A percentile compares a stretch with the other conserved stretches of the same genome.
These are phyloP conservation scores for Philhelius pedissequus DNA, from an alignment of 2,888 invertebrate species.

Conservation along the genomic window DNA sequence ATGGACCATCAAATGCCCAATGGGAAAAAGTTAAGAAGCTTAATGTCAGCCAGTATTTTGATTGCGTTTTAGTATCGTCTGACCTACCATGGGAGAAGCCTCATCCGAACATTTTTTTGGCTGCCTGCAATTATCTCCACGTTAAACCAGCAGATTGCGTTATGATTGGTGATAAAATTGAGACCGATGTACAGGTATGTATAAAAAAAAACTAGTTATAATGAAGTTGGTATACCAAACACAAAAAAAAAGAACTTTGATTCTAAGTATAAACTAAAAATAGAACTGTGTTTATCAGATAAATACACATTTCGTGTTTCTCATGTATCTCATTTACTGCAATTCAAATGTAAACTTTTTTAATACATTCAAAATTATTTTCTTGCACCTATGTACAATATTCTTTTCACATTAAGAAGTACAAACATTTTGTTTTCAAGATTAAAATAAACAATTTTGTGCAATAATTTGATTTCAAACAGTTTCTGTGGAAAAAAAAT, in stretches of 20 bases:
- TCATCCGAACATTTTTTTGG: slow-evolving; percentile 88
- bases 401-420: neutral
- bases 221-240: slow-evolving; percentile 27
- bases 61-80: slow-evolving; percentile 89
- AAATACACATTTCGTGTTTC: slow-evolving; percentile 15
- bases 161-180: slow-evolving; percentile 93
- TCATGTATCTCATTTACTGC: slow-evolving; percentile 11
- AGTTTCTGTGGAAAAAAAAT: slow-evolving; percentile 31
- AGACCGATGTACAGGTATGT: slow-evolving; percentile 88
- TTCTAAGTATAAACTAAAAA: slow-evolving; percentile 46
- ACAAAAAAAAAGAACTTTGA: slow-evolving; percentile 33
- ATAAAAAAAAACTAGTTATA: slow-evolving; percentile 28
- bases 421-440: slow-evolving; percentile 13
- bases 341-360: neutral
- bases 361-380: neutral
- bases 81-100: slow-evolving; percentile 94
- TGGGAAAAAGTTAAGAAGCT: slow-evolving; percentile 92
- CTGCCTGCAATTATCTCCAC: slow-evolving; percentile 87
- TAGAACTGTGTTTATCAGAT: slow-evolving; percentile 28
- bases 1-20: slow-evolving; percentile 91
- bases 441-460: neutral
- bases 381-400: neutral
- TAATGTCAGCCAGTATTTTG: slow-evolving; percentile 86
- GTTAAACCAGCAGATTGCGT: slow-evolving; percentile 88
- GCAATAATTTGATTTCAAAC: slow-evolving; percentile 12